phyloP scores from a whole-genome alignment of 2,797 vertebrate species.

The Acanthiza pusilla region DNA sequence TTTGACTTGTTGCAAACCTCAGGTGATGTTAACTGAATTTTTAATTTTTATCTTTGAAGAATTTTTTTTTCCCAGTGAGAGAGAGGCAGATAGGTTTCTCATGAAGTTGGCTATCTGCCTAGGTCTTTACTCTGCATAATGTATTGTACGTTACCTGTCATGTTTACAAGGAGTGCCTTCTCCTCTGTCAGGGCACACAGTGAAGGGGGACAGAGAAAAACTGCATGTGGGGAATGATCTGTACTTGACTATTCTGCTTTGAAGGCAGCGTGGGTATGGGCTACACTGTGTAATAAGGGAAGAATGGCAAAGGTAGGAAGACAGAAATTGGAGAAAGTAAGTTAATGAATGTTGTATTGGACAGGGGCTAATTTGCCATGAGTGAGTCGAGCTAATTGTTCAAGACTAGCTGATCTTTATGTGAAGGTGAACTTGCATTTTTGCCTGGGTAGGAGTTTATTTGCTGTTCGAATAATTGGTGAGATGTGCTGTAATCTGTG shows the following conservation, averaged over 20 bases:
- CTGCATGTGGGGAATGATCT: accelerated
- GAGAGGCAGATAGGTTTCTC: background rate
- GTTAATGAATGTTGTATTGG: background rate
- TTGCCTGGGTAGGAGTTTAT: background rate
- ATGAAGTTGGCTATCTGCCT: background rate
- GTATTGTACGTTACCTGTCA: background rate
- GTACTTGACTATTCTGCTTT: background rate
- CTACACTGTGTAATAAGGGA: accelerated
- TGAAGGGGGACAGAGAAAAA: background rate
- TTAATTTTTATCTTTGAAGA: background rate
- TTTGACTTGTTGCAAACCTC: background rate
- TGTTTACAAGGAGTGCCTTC: background rate
- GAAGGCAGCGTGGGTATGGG: background rate
- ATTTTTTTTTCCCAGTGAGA: background rate
- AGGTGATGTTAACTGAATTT: background rate
- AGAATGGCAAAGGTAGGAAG: background rate
- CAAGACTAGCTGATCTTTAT: background rate
- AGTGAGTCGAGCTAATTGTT: background rate
- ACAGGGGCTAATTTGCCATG: background rate
- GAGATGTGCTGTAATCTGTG: background rate
- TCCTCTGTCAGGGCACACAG: background rate
- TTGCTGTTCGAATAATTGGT: background rate
- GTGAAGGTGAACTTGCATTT: background rate
- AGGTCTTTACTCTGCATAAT: background rate
- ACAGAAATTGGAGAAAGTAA: background rate